phyloP scores from a whole-genome alignment of 2,797 vertebrate species.

The Borostomias antarcticus region DNA sequence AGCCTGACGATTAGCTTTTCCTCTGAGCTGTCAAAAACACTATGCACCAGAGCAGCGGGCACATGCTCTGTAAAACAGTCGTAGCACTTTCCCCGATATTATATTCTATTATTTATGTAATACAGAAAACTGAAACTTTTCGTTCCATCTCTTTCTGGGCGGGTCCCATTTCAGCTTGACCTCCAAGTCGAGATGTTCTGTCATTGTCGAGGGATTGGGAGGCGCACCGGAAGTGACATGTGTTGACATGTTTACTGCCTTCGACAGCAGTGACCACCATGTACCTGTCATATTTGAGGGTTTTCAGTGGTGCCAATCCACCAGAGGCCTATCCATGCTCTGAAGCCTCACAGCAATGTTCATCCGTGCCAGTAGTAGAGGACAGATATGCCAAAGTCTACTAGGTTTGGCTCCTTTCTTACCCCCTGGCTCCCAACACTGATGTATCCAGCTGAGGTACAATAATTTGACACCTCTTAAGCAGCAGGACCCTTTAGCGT shows the following conservation, averaged over 20 bases:
- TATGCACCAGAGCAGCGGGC: conserved; percentile 40
- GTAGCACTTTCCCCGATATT: conserved; percentile 55
- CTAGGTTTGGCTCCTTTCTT: conserved; percentile 73
- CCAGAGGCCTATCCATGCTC: conserved; percentile 62
- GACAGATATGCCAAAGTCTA: conserved; percentile 81
- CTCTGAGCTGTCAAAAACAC: neutral
- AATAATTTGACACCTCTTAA: conserved; percentile 87
- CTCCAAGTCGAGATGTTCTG: conserved; percentile 44
- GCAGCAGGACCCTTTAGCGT: conserved; percentile 76
- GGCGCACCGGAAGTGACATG: conserved; percentile 42
- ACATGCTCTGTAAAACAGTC: conserved; percentile 52
- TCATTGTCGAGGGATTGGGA: conserved; percentile 20
- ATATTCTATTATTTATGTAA: conserved; percentile 64
- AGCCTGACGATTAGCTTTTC: neutral
- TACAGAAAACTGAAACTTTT: conserved; percentile 56
- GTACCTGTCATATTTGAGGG: no score
- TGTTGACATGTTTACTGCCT: neutral
- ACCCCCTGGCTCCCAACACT: conserved; percentile 68
- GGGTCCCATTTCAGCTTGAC: conserved; percentile 34
- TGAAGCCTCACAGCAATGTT: conserved; percentile 66
- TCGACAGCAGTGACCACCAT: no score
- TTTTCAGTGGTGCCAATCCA: conserved; percentile 59
- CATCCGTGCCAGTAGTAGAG: conserved; percentile 69
- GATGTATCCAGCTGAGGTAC: conserved; percentile 85
- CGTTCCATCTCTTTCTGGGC: conserved; percentile 35